Percentiles rank a stretch among this genome's conserved stretches.
These are phyloP conservation scores for Cenopis cana DNA, from an alignment of 2,888 invertebrate genomes.

Conservation along the genomic window DNA sequence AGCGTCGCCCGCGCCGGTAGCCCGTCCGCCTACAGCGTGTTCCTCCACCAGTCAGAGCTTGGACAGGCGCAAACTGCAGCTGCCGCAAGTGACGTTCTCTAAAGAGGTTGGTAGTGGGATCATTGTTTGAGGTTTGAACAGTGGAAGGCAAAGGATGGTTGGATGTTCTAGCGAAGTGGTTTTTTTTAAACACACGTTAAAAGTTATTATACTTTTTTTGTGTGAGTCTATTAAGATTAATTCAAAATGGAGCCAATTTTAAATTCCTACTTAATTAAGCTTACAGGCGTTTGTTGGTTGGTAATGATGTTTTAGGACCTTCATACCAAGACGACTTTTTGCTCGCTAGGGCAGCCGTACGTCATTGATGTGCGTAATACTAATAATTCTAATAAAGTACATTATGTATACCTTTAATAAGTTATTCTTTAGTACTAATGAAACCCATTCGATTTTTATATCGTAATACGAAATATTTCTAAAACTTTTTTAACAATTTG, in stretches of 20 bases:
- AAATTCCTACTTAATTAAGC: no score
- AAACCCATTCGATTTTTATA: not conserved
- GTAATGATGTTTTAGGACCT: no score
- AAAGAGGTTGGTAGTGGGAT: conserved; percentile 97
- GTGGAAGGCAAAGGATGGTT: not conserved
- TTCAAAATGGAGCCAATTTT: no score
- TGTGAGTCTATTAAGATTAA: no score
- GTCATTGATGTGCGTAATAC: no score
- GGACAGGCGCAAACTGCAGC: conserved; percentile 87
- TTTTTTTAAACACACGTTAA: not conserved
- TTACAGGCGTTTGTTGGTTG: no score
- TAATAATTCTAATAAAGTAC: no score
- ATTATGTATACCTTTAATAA: no score
- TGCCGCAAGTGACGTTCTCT: conserved; percentile 94
- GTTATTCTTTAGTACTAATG: not conserved
- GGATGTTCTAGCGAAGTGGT: not conserved
- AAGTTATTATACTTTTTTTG: no score
- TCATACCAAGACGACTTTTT: not conserved
- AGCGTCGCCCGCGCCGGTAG: conserved; percentile 74
- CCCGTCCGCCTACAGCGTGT: conserved; percentile 89
- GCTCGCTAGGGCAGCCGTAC: not conserved
- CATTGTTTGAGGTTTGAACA: conserved; percentile 86
- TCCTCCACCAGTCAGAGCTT: conserved; percentile 87
- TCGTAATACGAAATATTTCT: not conserved
- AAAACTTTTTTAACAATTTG: conserved; percentile 42